Conservation (phyloP, 2,797 vertebrate genomes). For the Eleutherodactylus coqui region DNA sequence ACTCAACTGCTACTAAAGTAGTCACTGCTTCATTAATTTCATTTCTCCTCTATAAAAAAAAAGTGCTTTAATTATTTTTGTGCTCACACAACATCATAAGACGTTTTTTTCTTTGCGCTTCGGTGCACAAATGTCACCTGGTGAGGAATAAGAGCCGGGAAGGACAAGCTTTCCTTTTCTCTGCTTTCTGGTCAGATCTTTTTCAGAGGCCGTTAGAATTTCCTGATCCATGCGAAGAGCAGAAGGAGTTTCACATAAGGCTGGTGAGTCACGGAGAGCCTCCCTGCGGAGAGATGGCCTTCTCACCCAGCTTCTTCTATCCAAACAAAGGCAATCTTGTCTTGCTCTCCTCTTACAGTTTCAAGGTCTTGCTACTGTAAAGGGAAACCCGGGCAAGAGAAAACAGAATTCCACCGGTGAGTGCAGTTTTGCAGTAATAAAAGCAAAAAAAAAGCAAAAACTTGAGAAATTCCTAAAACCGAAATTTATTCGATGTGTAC, state of each 20-base stretch:
- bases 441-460: neutral
- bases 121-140: conserved; percentile 42
- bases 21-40: conserved; percentile 45
- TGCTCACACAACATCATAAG: conserved; percentile 30
- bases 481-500: neutral
- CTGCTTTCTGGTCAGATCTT: conserved; percentile 34
- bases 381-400: conserved; percentile 4
- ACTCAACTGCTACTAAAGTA: conserved; percentile 31
- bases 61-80: conserved; percentile 32
- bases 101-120: conserved; percentile 22
- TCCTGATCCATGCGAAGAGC: conserved; percentile 39
- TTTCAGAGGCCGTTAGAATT: conserved; percentile 51
- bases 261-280: conserved; percentile 26
- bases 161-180: conserved; percentile 1
- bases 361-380: conserved; percentile 31
- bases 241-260: conserved; percentile 44
- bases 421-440: neutral
- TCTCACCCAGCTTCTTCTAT: conserved; percentile 39
- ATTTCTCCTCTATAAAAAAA: conserved; percentile 42
- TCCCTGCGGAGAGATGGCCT: conserved; percentile 46
- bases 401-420: neutral
- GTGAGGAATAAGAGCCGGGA: conserved; percentile 23
- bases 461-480: neutral
- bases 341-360: conserved; percentile 31
- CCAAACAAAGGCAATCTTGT: conserved; percentile 45